A percentile compares a stretch with the other conserved stretches of the same genome.
phyloP scores from a whole-genome alignment of 2,113 vertebrate genomes.

The Origma solitaria region DNA sequence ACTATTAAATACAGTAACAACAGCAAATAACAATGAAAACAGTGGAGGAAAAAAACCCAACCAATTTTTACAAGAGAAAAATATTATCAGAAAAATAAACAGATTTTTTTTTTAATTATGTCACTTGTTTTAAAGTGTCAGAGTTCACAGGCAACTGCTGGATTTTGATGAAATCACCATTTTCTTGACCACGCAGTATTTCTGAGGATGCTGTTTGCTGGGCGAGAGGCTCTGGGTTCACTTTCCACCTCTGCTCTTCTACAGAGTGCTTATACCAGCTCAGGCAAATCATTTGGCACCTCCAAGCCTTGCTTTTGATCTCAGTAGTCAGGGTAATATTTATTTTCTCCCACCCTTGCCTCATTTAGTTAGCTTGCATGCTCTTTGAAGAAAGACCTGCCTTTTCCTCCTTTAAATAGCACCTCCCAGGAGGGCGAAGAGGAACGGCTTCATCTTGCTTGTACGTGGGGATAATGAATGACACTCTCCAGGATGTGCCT shows the following conservation, averaged over 20 bases:
- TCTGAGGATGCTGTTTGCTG: not conserved
- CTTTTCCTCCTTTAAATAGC: conserved; percentile 12
- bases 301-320: not conserved
- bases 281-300: not conserved
- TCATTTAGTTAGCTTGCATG: not conserved
- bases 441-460: not conserved
- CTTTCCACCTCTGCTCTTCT: not conserved
- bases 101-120: not conserved
- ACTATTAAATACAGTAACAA: not conserved
- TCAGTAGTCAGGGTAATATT: not conserved
- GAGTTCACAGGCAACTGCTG: not conserved
- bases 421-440: conserved; percentile 9
- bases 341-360: conserved; percentile 12
- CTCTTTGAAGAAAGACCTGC: conserved; percentile 15
- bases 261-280: not conserved
- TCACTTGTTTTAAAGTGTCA: not conserved
- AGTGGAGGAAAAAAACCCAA: accelerated
- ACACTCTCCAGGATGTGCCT: not conserved
- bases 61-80: not conserved
- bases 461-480: not conserved
- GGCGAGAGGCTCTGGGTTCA: not conserved
- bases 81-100: not conserved
- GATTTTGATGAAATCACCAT: not conserved
- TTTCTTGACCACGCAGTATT: not conserved
- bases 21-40: not conserved